Percentiles rank a stretch among this genome's conserved stretches.
Conservation (phyloP, 2,888 invertebrate species). For the Tipula unca region DNA sequence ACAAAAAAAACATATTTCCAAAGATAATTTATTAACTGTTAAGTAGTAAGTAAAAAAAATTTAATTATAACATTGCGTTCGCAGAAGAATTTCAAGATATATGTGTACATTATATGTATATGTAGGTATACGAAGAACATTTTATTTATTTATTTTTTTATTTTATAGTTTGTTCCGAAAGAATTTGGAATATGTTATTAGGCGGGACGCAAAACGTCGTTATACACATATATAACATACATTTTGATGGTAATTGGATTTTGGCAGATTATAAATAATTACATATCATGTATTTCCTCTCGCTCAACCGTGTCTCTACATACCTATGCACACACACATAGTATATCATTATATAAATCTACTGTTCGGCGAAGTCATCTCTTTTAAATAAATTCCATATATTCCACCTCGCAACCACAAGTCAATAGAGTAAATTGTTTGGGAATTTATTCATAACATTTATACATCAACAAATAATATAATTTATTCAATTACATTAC, state of each 20-base stretch:
- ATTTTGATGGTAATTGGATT: slow-evolving; percentile 1
- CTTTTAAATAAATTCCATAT: background rate
- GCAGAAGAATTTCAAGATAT: background rate
- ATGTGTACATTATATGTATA: background rate
- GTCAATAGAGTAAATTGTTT: background rate
- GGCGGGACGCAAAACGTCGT: background rate
- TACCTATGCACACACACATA: background rate
- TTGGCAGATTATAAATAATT: slow-evolving; percentile 8
- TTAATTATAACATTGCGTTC: background rate
- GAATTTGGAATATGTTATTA: background rate
- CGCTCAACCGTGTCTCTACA: background rate
- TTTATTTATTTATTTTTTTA: background rate
- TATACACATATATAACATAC: background rate
- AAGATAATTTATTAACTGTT: slow-evolving; percentile 8
- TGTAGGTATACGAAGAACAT: background rate
- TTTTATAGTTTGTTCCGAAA: background rate
- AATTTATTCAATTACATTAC: slow-evolving; percentile 8
- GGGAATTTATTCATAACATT: background rate
- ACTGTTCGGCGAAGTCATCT: background rate
- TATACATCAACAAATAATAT: background rate
- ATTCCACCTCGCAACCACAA: background rate
- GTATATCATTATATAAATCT: background rate
- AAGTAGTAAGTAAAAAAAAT: background rate
- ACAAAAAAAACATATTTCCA: background rate
- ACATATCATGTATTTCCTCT: background rate